Conservation (phyloP, 2,797 vertebrate genomes). For the Mareca penelope region DNA sequence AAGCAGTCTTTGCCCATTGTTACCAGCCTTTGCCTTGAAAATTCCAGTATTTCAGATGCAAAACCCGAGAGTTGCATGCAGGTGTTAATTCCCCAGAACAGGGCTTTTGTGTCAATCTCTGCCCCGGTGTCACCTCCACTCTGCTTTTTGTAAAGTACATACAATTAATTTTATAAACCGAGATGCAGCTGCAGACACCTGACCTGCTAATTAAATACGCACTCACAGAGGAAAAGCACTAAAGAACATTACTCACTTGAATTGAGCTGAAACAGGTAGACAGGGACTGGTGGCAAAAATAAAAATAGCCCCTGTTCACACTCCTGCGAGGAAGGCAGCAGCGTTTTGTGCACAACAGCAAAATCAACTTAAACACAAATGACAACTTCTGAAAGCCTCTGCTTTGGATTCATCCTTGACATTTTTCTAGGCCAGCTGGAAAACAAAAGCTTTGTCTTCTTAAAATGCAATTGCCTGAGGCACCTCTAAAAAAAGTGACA, state of each 20-base stretch:
- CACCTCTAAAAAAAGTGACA: slow-evolving; percentile 55
- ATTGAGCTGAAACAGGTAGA: background rate
- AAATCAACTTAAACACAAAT: slow-evolving; percentile 68
- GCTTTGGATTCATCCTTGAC: slow-evolving; percentile 66
- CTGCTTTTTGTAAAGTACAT: background rate
- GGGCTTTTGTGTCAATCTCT: background rate
- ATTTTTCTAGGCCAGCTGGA: slow-evolving; percentile 67
- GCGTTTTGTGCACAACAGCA: slow-evolving; percentile 31
- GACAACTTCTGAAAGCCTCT: slow-evolving; percentile 72
- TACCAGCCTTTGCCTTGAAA: background rate
- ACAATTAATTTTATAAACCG: background rate
- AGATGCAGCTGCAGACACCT: background rate
- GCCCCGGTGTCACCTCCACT: background rate
- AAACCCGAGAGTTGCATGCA: background rate
- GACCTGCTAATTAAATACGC: background rate
- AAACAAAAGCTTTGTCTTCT: slow-evolving; percentile 74
- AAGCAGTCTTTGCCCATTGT: background rate
- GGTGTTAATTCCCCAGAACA: background rate
- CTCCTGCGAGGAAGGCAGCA: rapidly evolving
- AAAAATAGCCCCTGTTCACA: background rate
- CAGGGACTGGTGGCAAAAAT: background rate
- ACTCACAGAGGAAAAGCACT: background rate
- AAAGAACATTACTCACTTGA: background rate
- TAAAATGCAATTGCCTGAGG: slow-evolving; percentile 69
- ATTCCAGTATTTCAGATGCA: background rate